A percentile compares a stretch with the other conserved stretches of the same genome.
phyloP scores from a whole-genome alignment of 2,888 invertebrate genomes.

The Tipula helvola region DNA sequence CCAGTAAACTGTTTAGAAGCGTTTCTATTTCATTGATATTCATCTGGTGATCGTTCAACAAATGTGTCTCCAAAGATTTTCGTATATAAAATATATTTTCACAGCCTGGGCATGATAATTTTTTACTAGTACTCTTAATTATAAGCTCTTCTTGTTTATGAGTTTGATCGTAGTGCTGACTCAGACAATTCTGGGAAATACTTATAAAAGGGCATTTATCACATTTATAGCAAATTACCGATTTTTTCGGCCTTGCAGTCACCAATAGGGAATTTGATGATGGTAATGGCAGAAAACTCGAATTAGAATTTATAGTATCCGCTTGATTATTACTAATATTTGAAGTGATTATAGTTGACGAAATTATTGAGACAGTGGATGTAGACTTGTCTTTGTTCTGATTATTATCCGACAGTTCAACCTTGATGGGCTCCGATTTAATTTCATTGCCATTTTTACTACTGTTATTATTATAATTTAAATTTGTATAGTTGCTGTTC shows the following conservation, averaged over 20 bases:
- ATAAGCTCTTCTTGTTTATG: slow-evolving; percentile 10
- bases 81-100: slow-evolving; percentile 49
- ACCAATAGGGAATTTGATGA: slow-evolving; percentile 12
- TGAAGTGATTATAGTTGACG: slow-evolving; percentile 10
- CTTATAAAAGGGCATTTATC: slow-evolving; percentile 28
- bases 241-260: slow-evolving; percentile 16
- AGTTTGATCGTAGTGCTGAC: slow-evolving; percentile 18
- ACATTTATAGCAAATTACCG: slow-evolving; percentile 23
- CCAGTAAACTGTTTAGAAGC: slow-evolving; percentile 26
- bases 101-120: slow-evolving; percentile 55
- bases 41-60: slow-evolving; percentile 57
- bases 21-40: slow-evolving; percentile 44
- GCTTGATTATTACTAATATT: slow-evolving; percentile 13
- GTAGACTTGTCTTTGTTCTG: not conserved
- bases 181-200: slow-evolving; percentile 21
- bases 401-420: slow-evolving; percentile 22
- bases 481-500: not conserved
- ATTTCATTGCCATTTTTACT: slow-evolving; percentile 25
- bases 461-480: not conserved
- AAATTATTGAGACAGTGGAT: not conserved
- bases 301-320: not conserved
- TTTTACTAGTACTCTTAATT: slow-evolving; percentile 23
- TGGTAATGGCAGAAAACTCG: not conserved
- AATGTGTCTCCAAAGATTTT: slow-evolving; percentile 48
- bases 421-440: slow-evolving; percentile 34